Conservation (phyloP, 2,797 vertebrate genomes). For the Muraenolepis orangiensis region DNA sequence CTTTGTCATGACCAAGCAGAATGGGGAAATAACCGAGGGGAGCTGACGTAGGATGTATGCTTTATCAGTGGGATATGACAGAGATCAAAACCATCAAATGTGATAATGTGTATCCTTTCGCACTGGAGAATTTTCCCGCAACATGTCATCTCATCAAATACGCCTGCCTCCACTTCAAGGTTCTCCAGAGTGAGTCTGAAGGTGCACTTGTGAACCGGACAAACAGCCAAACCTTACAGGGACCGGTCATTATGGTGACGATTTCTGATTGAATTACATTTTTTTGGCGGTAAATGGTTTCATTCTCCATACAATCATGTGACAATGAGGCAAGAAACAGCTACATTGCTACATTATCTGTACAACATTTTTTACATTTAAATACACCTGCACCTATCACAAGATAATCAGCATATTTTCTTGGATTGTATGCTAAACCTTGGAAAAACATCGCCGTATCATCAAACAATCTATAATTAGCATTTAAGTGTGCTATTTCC, state of each 20-base stretch:
- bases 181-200: not conserved
- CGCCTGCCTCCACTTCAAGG: too few species aligned
- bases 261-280: not conserved
- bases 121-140: not conserved
- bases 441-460: not conserved
- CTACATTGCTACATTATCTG: not conserved
- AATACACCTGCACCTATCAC: not conserved
- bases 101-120: not conserved
- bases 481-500: not conserved
- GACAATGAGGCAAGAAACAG: not conserved
- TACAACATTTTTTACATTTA: too few species aligned
- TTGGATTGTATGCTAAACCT: not conserved
- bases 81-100: not conserved
- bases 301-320: too few species aligned
- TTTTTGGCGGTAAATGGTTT: not conserved
- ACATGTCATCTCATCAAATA: not conserved
- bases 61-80: not conserved
- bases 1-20: not conserved
- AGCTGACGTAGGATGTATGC: not conserved
- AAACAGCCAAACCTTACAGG: not conserved
- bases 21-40: not conserved
- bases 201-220: not conserved
- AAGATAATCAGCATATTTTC: not conserved
- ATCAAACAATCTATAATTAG: not conserved
- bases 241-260: not conserved